Base-by-base conservation (phyloP, 2,888 invertebrate genomes). In the Pterostichus niger region DNA sequence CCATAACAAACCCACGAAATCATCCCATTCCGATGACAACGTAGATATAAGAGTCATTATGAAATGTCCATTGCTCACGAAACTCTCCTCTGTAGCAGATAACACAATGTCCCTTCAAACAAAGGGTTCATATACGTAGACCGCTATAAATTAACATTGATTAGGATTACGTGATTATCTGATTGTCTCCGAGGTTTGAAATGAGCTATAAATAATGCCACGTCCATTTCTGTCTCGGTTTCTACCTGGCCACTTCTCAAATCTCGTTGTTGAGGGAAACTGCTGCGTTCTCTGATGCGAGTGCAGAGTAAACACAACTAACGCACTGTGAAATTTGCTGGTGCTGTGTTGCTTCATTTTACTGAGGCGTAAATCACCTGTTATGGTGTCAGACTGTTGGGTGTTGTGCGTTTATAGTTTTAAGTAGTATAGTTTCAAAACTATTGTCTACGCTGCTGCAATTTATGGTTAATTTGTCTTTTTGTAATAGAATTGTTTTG, bases 111-210 rank as follows among this genome's bases (percentile, higher is more conserved):
- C 64, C 49, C 64, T 64, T 44, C 24, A 89, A 89, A 89, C 89
- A 89, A 89, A 89, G 89, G 89, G 89, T 89, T 89, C 89, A 89
- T 89, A 88, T 88, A 89, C 89, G 46, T 86, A 86, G 88, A 88
- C 88, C 88, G 88, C 88, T 88, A 89, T 90, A 90, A 90, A 90
- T 90, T 89, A 89, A 88, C 89, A 90, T 90, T 89, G 89, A 90
- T 90, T 89, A 89, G 89, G 89, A 89, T 89, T 89, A 89, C 89
- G 89, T 89, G 89, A 81, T 81, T 90, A 90, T 90, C 90, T 88
- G 90, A 89, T 89, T 89, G 89, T 89, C 88, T 88, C 88, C 87
- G 86, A 73, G 81, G 81, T 81, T 81, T 81, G 81, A 88, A 88
- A 88, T 88, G 88, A 88, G 87, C 87, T 86, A 89, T 89, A 90